A percentile compares a stretch with the other conserved stretches of the same genome.
phyloP scores from a whole-genome alignment of 2,113 vertebrate species.

The Coregonus clupeaformis region DNA sequence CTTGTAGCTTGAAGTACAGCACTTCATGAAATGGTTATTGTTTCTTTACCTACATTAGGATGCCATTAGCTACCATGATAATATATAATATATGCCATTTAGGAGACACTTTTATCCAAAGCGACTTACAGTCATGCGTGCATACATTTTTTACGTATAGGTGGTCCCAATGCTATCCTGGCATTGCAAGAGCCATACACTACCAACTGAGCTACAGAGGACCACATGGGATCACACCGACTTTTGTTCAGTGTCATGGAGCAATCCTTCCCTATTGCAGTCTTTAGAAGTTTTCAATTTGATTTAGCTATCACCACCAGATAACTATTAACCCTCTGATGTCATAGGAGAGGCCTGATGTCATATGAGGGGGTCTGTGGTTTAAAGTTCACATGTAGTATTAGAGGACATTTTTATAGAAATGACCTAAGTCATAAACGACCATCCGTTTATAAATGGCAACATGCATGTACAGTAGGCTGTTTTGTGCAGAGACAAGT shows the following conservation, averaged over 20 bases:
- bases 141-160: too few species aligned
- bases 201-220: too few species aligned
- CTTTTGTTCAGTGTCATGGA: constrained; percentile 27
- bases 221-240: constrained; percentile 3
- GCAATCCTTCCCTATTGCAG: constrained; percentile 1
- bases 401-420: neutral
- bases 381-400: neutral
- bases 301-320: constrained; percentile 34
- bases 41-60: neutral
- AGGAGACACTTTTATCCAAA: neutral
- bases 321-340: constrained; percentile 38
- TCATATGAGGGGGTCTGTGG: constrained; percentile 18
- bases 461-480: neutral
- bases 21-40: neutral
- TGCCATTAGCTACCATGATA: neutral
- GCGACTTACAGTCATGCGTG: too few species aligned
- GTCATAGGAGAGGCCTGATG: constrained; percentile 14
- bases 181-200: too few species aligned
- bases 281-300: constrained; percentile 56
- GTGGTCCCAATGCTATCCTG: too few species aligned
- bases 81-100: constrained; percentile 17
- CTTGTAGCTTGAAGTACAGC: constrained; percentile 1
- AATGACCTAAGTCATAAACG: neutral
- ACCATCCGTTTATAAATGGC: neutral
- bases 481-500: neutral